A percentile compares a stretch with the other conserved stretches of the same genome.
These are phyloP conservation scores for Pangasianodon hypophthalmus DNA, from an alignment of 2,113 vertebrate genomes.

Conservation along the genomic window DNA sequence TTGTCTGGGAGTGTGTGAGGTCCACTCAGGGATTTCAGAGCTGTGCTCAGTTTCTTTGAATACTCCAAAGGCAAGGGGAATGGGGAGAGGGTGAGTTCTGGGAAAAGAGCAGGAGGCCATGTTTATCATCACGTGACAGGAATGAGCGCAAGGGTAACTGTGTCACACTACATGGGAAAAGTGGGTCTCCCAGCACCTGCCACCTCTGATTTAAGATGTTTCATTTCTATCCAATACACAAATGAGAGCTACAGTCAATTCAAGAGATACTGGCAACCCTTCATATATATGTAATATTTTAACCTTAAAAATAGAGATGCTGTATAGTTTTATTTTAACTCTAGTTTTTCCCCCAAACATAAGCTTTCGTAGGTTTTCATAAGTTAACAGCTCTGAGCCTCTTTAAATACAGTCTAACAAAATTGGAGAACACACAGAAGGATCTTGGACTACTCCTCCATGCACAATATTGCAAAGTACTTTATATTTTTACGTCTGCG, in stretches of 20 bases:
- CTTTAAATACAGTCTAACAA: background rate
- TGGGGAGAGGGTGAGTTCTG: constrained; percentile 28
- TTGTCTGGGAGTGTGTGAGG: constrained; percentile 30
- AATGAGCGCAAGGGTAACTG: background rate
- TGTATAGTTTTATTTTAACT: background rate
- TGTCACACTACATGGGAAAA: background rate
- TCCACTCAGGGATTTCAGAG: background rate
- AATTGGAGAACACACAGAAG: background rate
- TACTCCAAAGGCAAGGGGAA: background rate
- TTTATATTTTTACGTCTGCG: background rate
- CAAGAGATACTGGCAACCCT: background rate
- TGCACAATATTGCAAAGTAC: background rate
- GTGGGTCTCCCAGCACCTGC: background rate
- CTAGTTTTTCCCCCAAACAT: background rate
- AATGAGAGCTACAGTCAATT: background rate
- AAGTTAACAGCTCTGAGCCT: background rate
- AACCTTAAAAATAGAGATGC: background rate
- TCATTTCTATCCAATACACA: background rate
- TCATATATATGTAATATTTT: background rate
- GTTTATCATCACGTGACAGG: background rate
- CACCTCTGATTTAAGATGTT: constrained; percentile 22
- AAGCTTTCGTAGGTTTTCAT: too few species aligned
- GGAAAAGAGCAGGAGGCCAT: constrained; percentile 32
- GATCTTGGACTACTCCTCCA: background rate
- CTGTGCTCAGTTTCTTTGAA: constrained; percentile 5